A percentile compares a stretch with the other conserved stretches of the same genome.
These are phyloP conservation scores for Emmelina monodactyla DNA, from an alignment of 2,888 invertebrate species.

Conservation along the genomic window DNA sequence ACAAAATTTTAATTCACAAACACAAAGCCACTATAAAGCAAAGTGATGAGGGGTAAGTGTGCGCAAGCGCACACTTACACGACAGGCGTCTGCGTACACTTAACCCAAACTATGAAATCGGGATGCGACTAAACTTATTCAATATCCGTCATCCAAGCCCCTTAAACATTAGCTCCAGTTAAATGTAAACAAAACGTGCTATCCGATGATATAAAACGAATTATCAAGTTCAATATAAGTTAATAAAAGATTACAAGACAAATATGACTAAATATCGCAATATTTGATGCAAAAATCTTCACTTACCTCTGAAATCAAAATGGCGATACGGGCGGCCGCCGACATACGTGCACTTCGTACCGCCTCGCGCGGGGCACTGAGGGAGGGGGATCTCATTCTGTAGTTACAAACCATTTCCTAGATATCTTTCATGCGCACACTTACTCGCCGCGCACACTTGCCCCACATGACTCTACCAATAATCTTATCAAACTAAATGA, in stretches of 20 bases:
- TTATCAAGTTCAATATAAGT: not conserved
- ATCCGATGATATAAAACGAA: not conserved
- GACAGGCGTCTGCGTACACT: constrained; percentile 7
- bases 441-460: not conserved
- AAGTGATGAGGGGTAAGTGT: constrained; percentile 9
- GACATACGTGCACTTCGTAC: not conserved
- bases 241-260: not conserved
- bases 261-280: not conserved
- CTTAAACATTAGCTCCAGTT: not conserved
- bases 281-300: not conserved
- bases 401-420: not conserved
- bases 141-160: not conserved
- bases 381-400: not conserved
- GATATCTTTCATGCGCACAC: too few species aligned
- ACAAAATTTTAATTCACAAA: constrained; percentile 8
- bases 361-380: not conserved
- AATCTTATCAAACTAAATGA: too few species aligned
- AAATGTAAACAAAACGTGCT: not conserved
- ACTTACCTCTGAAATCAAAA: not conserved
- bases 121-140: not conserved
- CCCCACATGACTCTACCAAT: not conserved
- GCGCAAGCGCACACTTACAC: constrained; percentile 12
- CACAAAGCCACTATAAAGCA: not conserved
- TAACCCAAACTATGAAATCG: constrained; percentile 6
- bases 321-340: not conserved